These are phyloP conservation scores for Athene cunicularia DNA, from an alignment of 2,113 vertebrate genomes.

Conservation along the genomic window DNA sequence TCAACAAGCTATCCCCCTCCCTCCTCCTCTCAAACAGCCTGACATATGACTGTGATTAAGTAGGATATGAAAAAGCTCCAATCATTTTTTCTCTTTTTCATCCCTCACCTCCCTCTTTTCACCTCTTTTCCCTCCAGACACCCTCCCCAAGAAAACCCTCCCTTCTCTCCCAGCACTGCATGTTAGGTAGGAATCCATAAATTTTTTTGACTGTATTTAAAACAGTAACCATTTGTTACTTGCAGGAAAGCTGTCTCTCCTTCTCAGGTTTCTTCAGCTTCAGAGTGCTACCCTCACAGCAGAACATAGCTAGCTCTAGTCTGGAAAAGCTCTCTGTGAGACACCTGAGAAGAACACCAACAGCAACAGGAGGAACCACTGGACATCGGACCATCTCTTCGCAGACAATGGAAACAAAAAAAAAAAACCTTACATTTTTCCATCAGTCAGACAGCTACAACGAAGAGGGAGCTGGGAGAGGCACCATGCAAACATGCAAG, in stretches of 20 bases:
- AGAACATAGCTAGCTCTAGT: neutral
- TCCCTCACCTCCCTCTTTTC: constrained; percentile 26
- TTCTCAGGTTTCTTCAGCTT: constrained; percentile 70
- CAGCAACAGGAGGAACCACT: neutral
- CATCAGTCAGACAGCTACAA: neutral
- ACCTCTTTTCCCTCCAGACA: constrained; percentile 29
- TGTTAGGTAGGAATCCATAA: constrained; percentile 59
- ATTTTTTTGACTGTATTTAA: constrained; percentile 39
- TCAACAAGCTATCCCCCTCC: constrained; percentile 65
- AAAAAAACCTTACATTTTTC: neutral
- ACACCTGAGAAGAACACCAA: neutral
- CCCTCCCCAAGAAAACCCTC: neutral
- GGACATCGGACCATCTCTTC: neutral
- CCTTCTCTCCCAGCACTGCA: neutral
- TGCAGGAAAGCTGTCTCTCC: constrained; percentile 53
- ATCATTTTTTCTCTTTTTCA: constrained; percentile 67
- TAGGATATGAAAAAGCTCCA: constrained; percentile 59
- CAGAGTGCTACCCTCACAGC: neutral
- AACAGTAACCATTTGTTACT: constrained; percentile 81
- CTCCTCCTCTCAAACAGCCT: constrained; percentile 65
- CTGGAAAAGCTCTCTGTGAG: neutral
- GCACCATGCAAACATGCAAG: neutral
- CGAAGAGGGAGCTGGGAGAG: neutral
- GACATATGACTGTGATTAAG: constrained; percentile 84
- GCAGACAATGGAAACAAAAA: neutral